phyloP scores from a whole-genome alignment of 2,888 invertebrate genomes.

The Macaria notata region DNA sequence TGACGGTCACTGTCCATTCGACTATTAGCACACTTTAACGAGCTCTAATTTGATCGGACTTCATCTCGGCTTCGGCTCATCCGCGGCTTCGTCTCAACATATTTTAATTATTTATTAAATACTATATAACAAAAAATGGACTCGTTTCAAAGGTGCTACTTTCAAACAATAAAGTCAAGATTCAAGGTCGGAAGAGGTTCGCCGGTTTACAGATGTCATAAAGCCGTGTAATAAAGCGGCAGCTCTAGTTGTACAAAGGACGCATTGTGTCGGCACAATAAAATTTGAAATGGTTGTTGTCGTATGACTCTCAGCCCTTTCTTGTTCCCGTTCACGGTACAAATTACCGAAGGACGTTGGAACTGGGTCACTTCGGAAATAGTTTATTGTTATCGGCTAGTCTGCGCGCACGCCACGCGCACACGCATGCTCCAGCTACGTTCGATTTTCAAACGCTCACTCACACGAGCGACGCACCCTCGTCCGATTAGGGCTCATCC shows the following conservation, averaged over 20 bases:
- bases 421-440: constrained; percentile 57
- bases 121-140: constrained; percentile 34
- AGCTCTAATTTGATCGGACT: constrained; percentile 52
- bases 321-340: constrained; percentile 79
- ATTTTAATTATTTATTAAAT: constrained; percentile 33
- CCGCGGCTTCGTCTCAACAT: constrained; percentile 43
- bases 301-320: constrained; percentile 75
- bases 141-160: constrained; percentile 37
- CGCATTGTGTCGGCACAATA: constrained; percentile 56
- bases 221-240: constrained; percentile 46
- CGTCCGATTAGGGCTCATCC: constrained; percentile 72
- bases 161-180: constrained; percentile 41
- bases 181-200: constrained; percentile 51
- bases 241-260: constrained; percentile 52
- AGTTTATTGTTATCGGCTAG: constrained; percentile 82
- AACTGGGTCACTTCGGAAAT: constrained; percentile 83
- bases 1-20: constrained; percentile 48
- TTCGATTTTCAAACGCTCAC: constrained; percentile 70
- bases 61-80: constrained; percentile 22
- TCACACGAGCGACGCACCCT: constrained; percentile 56
- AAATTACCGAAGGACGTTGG: constrained; percentile 79
- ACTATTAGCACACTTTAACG: constrained; percentile 62
- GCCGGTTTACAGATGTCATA: constrained; percentile 42
- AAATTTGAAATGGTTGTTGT: constrained; percentile 59
- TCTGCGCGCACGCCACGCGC: constrained; percentile 75